Evolutionary conservation across 2,888 invertebrate species (phyloP).

Genomic region (Galerucella pusilla): DNA sequence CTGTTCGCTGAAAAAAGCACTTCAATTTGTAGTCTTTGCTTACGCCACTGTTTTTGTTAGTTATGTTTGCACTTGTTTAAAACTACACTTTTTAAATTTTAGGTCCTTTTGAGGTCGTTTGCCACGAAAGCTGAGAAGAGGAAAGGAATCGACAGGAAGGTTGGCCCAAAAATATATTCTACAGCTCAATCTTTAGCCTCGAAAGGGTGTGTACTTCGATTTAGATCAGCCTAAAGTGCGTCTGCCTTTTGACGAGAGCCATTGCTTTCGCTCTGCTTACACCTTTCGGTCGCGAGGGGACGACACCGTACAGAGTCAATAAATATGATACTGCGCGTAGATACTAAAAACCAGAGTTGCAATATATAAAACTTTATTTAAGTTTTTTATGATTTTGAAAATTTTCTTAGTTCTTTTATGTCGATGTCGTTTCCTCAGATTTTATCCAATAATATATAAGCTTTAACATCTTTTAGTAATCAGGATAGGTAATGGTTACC

Average conservation of each 20-base stretch:
- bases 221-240: conserved; percentile 52
- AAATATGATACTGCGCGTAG: conserved; percentile 63
- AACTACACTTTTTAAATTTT: conserved; percentile 53
- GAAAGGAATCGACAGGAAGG: conserved; percentile 63
- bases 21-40: conserved; percentile 39
- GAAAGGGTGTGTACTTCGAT: conserved; percentile 72
- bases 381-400: conserved; percentile 15
- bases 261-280: conserved; percentile 57
- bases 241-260: conserved; percentile 57
- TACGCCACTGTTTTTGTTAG: conserved; percentile 41
- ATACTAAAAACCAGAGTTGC: conserved; percentile 33
- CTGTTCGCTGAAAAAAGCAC: conserved; percentile 35
- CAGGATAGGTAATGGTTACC: no score
- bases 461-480: no score
- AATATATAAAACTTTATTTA: conserved; percentile 19
- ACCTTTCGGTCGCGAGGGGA: conserved; percentile 51
- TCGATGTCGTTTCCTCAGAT: no score
- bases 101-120: conserved; percentile 58
- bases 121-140: conserved; percentile 64
- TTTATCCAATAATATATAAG: no score
- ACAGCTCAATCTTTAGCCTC: conserved; percentile 74
- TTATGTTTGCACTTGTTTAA: conserved; percentile 50
- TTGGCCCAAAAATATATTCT: conserved; percentile 66
- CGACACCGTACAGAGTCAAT: conserved; percentile 61
- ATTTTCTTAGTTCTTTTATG: neutral